Base-by-base conservation (phyloP, 2,888 invertebrate genomes). In the Agrilus mali region DNA sequence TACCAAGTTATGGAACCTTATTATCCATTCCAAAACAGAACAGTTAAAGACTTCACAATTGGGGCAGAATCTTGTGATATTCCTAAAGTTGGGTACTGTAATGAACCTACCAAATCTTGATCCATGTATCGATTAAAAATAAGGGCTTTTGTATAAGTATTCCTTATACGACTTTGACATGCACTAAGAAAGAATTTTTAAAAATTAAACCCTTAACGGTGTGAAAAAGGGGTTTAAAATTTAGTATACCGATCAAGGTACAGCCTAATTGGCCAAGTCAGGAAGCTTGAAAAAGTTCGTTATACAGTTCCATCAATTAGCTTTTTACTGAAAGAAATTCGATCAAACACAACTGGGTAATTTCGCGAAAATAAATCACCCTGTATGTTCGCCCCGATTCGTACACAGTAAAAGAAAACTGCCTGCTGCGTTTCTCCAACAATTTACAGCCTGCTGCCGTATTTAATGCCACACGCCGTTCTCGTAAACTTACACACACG, bases 91-190 rank as follows among this genome's bases (percentile, higher is more conserved):
- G 81, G 83, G 36, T 94, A 90, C 65, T 97, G 97, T 71, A 97
- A 97, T 69, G 97, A 97, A 0, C 89, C 93, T 3, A 71, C 97
- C 12, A 90, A 90, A 67, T 84, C 94, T 15, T 90, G 88, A 54
- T 83, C 92, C 33, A 82, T 81, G 0, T 97, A 96, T 70, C 78
- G 80, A 58, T 86, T 96, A 32, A 94, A 94, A 71, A 83, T 97
- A 53, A 77, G 96, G 52, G 94, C 95, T 22, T 97, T 88, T 68
- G n/a, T n/a, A n/a, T n/a, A n/a, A n/a, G n/a, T n/a, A n/a, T n/a
- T n/a, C n/a, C n/a, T n/a, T n/a, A n/a, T n/a, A n/a, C n/a, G n/a
- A n/a, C n/a, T n/a, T n/a, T n/a, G n/a, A n/a, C n/a, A n/a, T n/a
- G n/a, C n/a, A n/a, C n/a, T n/a, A n/a, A n/a, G n/a, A n/a, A n/a